phyloP scores from a whole-genome alignment of 2,888 invertebrate species.

The Brachylomia viminalis region DNA sequence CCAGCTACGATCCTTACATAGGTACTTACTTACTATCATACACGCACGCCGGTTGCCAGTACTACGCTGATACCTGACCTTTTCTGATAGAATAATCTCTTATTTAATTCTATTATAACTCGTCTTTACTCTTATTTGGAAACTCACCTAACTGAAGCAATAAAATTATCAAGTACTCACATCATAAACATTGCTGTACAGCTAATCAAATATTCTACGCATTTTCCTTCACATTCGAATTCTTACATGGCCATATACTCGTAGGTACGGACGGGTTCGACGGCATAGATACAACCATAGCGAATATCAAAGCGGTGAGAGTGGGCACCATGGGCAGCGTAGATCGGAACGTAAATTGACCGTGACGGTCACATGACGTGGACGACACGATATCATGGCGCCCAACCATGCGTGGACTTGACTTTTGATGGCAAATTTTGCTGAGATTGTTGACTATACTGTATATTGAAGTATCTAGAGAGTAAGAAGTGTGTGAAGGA shows the following conservation, averaged over 20 bases:
- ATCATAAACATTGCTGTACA: constrained; percentile 16
- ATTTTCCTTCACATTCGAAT: background rate
- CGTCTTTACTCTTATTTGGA: background rate
- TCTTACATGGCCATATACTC: constrained; percentile 14
- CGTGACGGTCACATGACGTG: constrained; percentile 59
- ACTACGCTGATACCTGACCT: background rate
- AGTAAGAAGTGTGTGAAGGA: background rate
- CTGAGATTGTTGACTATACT: constrained; percentile 14
- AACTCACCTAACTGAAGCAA: too few relatives aligned
- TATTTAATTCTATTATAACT: background rate
- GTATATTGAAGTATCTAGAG: too few relatives aligned
- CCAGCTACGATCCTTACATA: background rate
- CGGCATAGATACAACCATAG: constrained; percentile 46
- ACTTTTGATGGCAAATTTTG: constrained; percentile 22
- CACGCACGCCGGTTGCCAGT: background rate
- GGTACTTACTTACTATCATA: too few relatives aligned
- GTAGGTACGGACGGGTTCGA: background rate
- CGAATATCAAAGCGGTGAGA: constrained; percentile 68
- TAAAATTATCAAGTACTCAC: constrained; percentile 32
- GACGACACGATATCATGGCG: constrained; percentile 25
- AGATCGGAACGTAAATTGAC: constrained; percentile 57
- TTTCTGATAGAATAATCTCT: background rate
- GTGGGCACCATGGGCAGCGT: constrained; percentile 49
- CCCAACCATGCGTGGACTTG: constrained; percentile 54
- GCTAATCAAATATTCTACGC: background rate